Evolutionary conservation across 2,113 vertebrate species (phyloP).

Genomic region (Nycticebus coucang): DNA sequence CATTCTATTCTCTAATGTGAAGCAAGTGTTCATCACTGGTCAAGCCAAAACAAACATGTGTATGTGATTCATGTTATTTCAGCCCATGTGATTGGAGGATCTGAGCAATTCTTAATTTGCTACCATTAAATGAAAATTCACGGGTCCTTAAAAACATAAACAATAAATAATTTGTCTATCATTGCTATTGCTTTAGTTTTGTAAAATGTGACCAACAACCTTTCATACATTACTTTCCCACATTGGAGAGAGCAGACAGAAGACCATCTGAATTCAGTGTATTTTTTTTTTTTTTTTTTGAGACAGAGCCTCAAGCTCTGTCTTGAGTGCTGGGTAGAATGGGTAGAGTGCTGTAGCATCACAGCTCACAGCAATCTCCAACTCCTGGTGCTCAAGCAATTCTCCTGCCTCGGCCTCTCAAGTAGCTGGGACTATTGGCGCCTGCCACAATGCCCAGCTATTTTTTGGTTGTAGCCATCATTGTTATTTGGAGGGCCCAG

Average conservation of each 20-base stretch:
- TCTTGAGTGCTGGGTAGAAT: no score
- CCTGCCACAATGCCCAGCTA: no score
- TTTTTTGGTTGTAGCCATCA: no score
- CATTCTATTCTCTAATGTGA: not conserved
- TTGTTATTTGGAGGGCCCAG: no score
- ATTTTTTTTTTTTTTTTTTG: no score
- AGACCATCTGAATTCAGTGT: not conserved
- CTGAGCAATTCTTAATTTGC: not conserved
- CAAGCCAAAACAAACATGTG: not conserved
- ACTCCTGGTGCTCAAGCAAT: no score
- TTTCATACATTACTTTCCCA: not conserved
- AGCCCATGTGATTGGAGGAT: not conserved
- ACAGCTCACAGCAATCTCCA: no score
- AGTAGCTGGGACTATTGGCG: no score
- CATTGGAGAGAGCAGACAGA: not conserved
- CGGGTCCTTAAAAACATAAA: not conserved
- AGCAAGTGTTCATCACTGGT: not conserved
- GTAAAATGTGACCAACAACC: not conserved
- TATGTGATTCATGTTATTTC: not conserved
- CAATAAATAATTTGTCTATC: not conserved
- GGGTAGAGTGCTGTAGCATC: no score
- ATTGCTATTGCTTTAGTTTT: not conserved
- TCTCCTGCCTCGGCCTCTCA: no score
- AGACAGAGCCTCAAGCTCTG: no score
- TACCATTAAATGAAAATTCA: not conserved